phyloP scores from a whole-genome alignment of 2,888 invertebrate genomes.

The Tenthredo livida region DNA sequence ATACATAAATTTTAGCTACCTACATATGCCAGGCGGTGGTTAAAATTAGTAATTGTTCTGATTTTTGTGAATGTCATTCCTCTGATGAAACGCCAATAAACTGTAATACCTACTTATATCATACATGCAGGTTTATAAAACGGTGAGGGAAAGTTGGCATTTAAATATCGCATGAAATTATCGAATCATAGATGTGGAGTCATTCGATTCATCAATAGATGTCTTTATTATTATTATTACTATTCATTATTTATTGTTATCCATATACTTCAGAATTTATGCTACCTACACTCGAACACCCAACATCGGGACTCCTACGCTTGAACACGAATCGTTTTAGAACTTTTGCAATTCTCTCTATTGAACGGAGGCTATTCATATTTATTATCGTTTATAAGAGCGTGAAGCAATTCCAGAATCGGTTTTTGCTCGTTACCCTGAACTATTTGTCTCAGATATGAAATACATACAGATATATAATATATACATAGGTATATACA shows the following conservation, averaged over 20 bases:
- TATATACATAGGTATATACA: neutral
- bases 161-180: neutral
- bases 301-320: conserved; percentile 39
- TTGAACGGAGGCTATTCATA: conserved; percentile 13
- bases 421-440: conserved; percentile 30
- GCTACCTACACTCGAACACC: conserved; percentile 27
- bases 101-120: neutral
- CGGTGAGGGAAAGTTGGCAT: conserved; percentile 28
- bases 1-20: conserved; percentile 14
- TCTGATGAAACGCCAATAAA: conserved; percentile 28
- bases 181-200: conserved; percentile 26
- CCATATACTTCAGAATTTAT: conserved; percentile 17
- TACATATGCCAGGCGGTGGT: neutral
- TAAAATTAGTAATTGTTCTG: conserved; percentile 4
- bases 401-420: conserved; percentile 40
- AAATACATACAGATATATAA: neutral
- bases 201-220: conserved; percentile 6
- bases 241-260: conserved; percentile 21
- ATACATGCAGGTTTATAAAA: neutral
- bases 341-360: conserved; percentile 46
- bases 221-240: neutral
- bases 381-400: conserved; percentile 39
- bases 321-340: conserved; percentile 27
- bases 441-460: conserved; percentile 24
- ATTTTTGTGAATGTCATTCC: neutral